A percentile compares a stretch with the other conserved stretches of the same genome.
phyloP scores from a whole-genome alignment of 2,113 vertebrate species.

The Hyperopisus bebe region DNA sequence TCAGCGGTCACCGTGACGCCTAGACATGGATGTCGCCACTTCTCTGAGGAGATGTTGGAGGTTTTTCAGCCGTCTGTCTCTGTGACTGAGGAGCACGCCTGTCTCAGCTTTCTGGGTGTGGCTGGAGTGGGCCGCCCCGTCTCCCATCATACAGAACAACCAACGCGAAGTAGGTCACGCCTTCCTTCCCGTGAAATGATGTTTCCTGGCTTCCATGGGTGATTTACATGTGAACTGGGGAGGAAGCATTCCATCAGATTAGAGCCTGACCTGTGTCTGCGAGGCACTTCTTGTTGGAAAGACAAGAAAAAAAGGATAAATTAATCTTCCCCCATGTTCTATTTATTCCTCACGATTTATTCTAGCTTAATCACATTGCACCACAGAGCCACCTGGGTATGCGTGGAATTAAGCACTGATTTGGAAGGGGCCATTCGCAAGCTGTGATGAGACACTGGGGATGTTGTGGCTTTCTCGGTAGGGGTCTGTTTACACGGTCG shows the following conservation, averaged over 20 bases:
- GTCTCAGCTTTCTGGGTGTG: neutral
- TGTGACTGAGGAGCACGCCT: neutral
- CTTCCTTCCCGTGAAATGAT: neutral
- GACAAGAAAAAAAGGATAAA: neutral
- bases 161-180: neutral
- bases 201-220: neutral
- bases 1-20: neutral
- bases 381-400: constrained; percentile 21
- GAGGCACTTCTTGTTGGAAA: neutral
- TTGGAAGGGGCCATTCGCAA: constrained; percentile 13
- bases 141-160: neutral
- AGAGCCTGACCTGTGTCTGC: neutral
- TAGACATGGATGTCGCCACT: neutral
- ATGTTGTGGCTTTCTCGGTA: neutral
- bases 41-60: neutral
- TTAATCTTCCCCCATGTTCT: constrained; percentile 2
- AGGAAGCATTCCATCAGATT: neutral
- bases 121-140: neutral
- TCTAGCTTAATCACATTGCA: constrained; percentile 23
- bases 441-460: constrained; percentile 1
- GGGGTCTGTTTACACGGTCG: neutral
- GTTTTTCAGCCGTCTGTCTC: neutral
- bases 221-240: neutral
- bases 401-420: constrained; percentile 15
- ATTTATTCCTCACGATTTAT: constrained; percentile 26